Percentiles rank a stretch among this genome's conserved stretches.
phyloP scores from a whole-genome alignment of 2,888 invertebrate species.

The Watsonalla cultraria region DNA sequence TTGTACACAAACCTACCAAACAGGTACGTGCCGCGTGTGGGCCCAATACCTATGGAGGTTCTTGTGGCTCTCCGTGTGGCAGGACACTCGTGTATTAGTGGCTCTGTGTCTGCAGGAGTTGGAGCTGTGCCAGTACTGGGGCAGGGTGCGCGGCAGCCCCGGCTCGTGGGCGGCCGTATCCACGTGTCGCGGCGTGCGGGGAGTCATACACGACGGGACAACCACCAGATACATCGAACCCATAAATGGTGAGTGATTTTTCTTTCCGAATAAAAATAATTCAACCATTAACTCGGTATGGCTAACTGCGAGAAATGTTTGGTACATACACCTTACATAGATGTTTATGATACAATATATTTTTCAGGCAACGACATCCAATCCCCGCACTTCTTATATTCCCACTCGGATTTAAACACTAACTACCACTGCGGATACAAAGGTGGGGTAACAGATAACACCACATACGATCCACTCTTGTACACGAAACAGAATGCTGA shows the following conservation, averaged over 20 bases:
- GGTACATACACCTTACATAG: too few relatives aligned
- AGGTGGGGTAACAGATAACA: conserved; percentile 78
- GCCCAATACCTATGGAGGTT: neutral
- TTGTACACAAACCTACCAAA: conserved; percentile 73
- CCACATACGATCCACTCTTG: conserved; percentile 70
- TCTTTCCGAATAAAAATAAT: neutral
- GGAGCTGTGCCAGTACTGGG: conserved; percentile 87
- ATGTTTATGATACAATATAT: conserved; percentile 4
- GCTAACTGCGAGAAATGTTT: neutral
- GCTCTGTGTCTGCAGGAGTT: conserved; percentile 77
- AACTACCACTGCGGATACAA: conserved; percentile 79
- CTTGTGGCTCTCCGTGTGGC: too few relatives aligned
- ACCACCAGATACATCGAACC: conserved; percentile 85
- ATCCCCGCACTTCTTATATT: conserved; percentile 81
- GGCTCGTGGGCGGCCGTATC: conserved; percentile 91
- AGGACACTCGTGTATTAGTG: neutral
- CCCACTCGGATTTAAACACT: conserved; percentile 79
- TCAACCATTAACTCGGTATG: too few relatives aligned
- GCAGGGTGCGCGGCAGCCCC: conserved; percentile 82
- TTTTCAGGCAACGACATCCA: conserved; percentile 61
- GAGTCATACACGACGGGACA: conserved; percentile 88
- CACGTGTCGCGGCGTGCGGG: conserved; percentile 87
- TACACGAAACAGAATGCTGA: conserved; percentile 47
- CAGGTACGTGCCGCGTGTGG: conserved; percentile 52
- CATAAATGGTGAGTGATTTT: conserved; percentile 38